phyloP scores from a whole-genome alignment of 2,113 vertebrate species.

The Manacus vitellinus region DNA sequence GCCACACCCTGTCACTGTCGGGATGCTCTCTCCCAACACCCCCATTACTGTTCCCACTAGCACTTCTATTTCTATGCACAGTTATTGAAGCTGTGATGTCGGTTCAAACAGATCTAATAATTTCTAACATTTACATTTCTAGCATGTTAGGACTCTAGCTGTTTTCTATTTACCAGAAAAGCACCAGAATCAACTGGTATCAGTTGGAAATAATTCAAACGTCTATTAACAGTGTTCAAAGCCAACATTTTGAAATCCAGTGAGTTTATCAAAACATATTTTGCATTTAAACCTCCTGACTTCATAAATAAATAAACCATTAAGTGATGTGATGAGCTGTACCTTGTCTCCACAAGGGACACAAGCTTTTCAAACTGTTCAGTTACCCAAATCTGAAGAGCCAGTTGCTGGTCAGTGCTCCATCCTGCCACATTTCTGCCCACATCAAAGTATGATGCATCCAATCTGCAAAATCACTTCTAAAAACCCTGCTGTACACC shows the following conservation, averaged over 20 bases:
- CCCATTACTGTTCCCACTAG: fast-evolving
- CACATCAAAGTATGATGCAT: background rate
- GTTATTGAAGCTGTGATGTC: background rate
- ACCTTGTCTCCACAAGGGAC: background rate
- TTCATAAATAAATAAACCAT: background rate
- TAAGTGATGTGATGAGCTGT: background rate
- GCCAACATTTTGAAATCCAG: background rate
- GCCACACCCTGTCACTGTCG: fast-evolving
- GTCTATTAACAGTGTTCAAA: background rate
- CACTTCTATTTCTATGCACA: background rate
- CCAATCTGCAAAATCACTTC: background rate
- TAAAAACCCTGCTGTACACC: background rate
- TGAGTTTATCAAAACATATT: constrained; percentile 17
- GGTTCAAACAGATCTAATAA: background rate
- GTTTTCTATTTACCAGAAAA: background rate
- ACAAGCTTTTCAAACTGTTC: background rate
- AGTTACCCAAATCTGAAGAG: background rate
- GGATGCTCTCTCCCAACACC: background rate
- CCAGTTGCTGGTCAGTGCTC: background rate
- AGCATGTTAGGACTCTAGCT: background rate
- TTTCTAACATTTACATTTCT: background rate
- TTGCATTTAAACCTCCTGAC: background rate
- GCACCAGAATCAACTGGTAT: background rate
- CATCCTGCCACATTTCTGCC: background rate
- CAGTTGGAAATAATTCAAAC: background rate